These are phyloP conservation scores for Danio jaintianensis DNA, from an alignment of 2,797 vertebrate species.

Conservation along the genomic window DNA sequence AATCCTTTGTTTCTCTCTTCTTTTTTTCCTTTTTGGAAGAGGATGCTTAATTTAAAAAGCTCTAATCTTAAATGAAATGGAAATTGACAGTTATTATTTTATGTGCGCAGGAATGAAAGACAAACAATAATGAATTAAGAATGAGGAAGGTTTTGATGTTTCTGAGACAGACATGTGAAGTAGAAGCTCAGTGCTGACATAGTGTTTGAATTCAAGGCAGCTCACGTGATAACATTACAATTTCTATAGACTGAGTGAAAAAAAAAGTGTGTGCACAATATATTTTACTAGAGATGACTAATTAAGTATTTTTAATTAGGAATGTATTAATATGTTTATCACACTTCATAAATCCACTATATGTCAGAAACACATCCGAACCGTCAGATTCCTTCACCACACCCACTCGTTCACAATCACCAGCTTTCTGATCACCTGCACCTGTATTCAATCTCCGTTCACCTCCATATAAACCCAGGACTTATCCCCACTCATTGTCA, in stretches of 20 bases:
- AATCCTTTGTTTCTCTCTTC: conserved; percentile 41
- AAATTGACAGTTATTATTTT: conserved; percentile 55
- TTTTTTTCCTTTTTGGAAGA: conserved; percentile 6
- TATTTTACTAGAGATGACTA: not conserved
- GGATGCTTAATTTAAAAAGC: conserved; percentile 53
- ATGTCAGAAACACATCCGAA: too few relatives aligned
- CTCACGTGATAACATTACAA: not conserved
- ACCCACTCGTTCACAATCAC: too few relatives aligned
- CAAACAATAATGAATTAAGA: conserved; percentile 44
- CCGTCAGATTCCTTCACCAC: too few relatives aligned
- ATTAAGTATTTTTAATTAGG: not conserved
- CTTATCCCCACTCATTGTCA: too few relatives aligned
- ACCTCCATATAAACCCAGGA: too few relatives aligned
- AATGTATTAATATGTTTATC: not conserved
- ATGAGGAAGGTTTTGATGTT: conserved; percentile 37
- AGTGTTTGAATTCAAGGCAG: not conserved
- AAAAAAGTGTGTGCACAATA: not conserved
- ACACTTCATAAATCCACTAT: not conserved
- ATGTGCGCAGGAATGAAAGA: conserved; percentile 24
- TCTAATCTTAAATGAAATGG: conserved; percentile 47
- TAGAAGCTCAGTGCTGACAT: conserved; percentile 2
- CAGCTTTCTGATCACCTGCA: too few relatives aligned
- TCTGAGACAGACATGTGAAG: conserved; percentile 26
- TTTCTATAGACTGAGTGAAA: not conserved
- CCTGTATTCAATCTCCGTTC: too few relatives aligned